Conservation (phyloP, 2,113 vertebrate genomes). For the Piaya cayana region DNA sequence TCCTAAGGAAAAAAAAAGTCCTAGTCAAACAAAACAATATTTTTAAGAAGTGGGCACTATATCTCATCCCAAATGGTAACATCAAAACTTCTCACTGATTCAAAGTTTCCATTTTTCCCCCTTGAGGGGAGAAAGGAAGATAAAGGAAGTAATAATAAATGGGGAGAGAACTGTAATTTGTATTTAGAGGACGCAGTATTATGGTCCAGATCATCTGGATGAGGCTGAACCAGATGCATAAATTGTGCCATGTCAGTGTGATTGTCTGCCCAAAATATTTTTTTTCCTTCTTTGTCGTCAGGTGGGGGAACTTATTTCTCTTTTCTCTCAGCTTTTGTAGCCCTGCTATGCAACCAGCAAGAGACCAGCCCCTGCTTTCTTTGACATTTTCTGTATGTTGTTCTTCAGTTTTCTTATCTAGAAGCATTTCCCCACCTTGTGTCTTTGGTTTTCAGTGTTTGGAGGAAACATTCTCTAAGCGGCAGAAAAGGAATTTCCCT, state of each 20-base stretch:
- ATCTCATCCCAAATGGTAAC: no score
- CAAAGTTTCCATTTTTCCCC: no score
- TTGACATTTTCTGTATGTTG: background rate
- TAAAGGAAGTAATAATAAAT: background rate
- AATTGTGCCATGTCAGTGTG: background rate
- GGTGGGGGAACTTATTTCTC: background rate
- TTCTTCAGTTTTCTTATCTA: background rate
- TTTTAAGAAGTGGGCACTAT: background rate
- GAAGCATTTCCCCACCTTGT: no score
- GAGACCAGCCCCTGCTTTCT: background rate
- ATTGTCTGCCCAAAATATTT: background rate
- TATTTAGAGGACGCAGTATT: background rate
- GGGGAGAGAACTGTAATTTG: background rate
- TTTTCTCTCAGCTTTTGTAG: background rate
- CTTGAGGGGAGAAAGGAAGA: no score
- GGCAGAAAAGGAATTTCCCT: background rate
- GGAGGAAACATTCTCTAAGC: background rate
- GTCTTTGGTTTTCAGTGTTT: background rate
- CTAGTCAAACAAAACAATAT: background rate
- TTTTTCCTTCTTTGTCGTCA: background rate
- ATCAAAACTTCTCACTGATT: no score
- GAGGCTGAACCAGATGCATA: background rate
- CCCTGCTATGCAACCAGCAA: fast-evolving
- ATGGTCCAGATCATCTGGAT: background rate
- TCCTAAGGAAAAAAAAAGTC: background rate